Evolutionary conservation across 2,797 vertebrate genomes (phyloP).

Genomic region (Leptodactylus fallax): DNA sequence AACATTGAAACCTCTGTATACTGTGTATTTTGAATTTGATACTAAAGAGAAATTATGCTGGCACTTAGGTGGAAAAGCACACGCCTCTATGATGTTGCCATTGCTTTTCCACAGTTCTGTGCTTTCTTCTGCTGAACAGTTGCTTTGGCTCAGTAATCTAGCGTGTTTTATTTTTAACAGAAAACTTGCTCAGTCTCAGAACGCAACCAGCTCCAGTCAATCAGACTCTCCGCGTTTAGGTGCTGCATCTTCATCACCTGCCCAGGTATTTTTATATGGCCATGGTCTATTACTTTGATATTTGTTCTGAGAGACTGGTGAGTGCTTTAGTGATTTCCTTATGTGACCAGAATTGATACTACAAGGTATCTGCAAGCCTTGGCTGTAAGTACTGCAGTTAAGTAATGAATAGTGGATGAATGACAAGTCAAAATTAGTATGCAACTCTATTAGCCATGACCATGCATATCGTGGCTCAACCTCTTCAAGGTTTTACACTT

Average conservation of each 20-base stretch:
- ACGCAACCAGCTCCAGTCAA: slow-evolving; percentile 67
- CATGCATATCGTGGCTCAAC: too few species aligned
- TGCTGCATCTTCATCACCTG: slow-evolving; percentile 77
- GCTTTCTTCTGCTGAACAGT: background rate
- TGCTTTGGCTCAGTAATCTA: slow-evolving; percentile 65
- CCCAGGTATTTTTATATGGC: slow-evolving; percentile 77
- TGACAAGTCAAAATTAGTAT: too few species aligned
- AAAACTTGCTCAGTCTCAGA: slow-evolving; percentile 82
- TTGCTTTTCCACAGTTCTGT: background rate
- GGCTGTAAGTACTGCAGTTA: too few species aligned
- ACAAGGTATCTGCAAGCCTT: background rate
- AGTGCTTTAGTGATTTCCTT: background rate
- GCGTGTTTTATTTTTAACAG: slow-evolving; percentile 75
- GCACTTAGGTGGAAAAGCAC: too few species aligned
- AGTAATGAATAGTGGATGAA: too few species aligned
- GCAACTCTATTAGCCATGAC: too few species aligned
- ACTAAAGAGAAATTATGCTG: background rate
- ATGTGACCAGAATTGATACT: background rate
- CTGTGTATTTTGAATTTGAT: too few species aligned
- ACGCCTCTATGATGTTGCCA: background rate
- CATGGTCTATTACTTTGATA: too few species aligned
- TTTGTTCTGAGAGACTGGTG: background rate
- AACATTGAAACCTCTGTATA: background rate
- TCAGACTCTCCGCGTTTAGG: slow-evolving; percentile 74
- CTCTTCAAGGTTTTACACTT: too few species aligned